These are phyloP conservation scores for Sciurus vulgaris DNA, from an alignment of 2,797 vertebrate species.

Conservation along the genomic window DNA sequence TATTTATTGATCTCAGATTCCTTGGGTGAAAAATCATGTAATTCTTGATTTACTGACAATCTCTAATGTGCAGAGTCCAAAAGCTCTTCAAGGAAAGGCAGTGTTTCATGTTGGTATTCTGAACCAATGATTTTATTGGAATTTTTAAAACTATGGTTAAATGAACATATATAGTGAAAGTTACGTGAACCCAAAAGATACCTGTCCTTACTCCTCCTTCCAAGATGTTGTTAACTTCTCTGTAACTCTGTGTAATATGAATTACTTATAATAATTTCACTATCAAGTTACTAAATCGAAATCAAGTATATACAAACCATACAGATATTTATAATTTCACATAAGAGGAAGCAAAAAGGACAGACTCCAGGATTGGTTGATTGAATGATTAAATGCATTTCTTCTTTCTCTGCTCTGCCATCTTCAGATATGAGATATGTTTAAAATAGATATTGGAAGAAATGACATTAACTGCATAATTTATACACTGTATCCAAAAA, in stretches of 20 bases:
- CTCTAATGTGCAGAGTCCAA: neutral
- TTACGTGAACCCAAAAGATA: neutral
- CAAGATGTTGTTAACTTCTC: neutral
- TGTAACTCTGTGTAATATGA: neutral
- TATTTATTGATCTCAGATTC: neutral
- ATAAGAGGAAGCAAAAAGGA: conserved; percentile 72
- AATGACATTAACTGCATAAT: neutral
- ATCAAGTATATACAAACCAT: conserved; percentile 48
- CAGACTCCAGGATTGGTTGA: conserved; percentile 44
- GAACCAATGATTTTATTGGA: neutral
- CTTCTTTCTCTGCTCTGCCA: conserved; percentile 33
- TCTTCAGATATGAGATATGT: neutral
- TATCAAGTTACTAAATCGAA: conserved; percentile 49
- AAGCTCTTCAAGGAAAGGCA: neutral
- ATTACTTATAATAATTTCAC: conserved; percentile 52
- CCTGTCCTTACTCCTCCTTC: neutral
- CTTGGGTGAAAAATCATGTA: neutral
- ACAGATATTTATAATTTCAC: conserved; percentile 67
- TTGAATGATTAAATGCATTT: conserved; percentile 73
- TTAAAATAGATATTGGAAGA: conserved; percentile 53
- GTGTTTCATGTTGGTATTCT: neutral
- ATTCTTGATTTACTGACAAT: neutral
- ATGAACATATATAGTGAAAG: neutral
- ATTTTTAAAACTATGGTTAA: neutral
- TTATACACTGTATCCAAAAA: neutral